These are phyloP conservation scores for Tipula confusa DNA, from an alignment of 2,888 invertebrate genomes.

Conservation along the genomic window DNA sequence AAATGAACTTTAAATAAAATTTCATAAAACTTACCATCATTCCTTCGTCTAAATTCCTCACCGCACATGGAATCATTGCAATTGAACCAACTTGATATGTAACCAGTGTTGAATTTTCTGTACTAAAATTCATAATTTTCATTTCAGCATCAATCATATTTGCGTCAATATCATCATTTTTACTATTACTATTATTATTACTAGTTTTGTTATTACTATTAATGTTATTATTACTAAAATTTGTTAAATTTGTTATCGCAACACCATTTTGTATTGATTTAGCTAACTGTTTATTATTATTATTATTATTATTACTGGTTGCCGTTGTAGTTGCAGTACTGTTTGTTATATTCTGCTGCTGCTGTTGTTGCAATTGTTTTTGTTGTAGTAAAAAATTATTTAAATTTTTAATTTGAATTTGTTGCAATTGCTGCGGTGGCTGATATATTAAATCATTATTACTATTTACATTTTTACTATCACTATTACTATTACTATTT, in stretches of 20 bases:
- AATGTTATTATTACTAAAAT: background rate
- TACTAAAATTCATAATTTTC: conserved; percentile 65
- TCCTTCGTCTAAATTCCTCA: conserved; percentile 81
- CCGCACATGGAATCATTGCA: conserved; percentile 76
- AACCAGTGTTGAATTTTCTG: conserved; percentile 75
- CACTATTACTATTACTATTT: background rate
- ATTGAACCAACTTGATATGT: conserved; percentile 81
- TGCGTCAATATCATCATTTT: background rate
- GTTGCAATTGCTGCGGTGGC: conserved; percentile 16
- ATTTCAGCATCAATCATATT: conserved; percentile 27
- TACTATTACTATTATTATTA: conserved; percentile 27
- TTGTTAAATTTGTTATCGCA: conserved; percentile 21
- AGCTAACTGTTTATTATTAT: conserved; percentile 14
- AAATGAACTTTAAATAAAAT: too few species aligned
- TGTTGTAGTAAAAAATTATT: conserved; percentile 26
- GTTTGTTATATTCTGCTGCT: background rate
- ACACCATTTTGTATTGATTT: background rate
- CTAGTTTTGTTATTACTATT: background rate
- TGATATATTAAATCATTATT: background rate
- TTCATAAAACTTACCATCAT: conserved; percentile 70
- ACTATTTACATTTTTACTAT: background rate
- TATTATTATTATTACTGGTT: background rate
- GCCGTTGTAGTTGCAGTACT: background rate
- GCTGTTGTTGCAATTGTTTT: background rate
- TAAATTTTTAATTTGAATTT: conserved; percentile 28